phyloP scores from a whole-genome alignment of 1,140 invertebrate species.

The Leucophenga varia region DNA sequence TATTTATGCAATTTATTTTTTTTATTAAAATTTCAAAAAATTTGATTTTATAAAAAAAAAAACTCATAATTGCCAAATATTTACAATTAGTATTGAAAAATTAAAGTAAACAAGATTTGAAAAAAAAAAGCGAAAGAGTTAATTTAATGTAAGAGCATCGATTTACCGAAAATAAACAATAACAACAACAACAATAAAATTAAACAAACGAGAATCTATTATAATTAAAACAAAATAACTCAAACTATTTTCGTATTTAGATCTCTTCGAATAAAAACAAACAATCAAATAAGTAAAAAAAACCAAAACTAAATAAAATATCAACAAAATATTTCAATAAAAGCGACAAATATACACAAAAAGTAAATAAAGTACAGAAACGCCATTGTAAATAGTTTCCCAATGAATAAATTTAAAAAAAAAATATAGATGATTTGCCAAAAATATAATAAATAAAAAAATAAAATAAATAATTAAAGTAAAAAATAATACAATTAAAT shows the following conservation, averaged over 20 bases:
- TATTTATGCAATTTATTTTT: conserved; percentile 29
- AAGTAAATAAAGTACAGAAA: not conserved
- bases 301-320: conserved; percentile 12
- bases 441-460: conserved; percentile 7
- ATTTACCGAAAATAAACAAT: conserved; percentile 41
- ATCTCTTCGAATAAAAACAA: no score
- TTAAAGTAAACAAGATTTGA: conserved; percentile 10
- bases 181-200: no score
- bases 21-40: conserved; percentile 22
- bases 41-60: no score
- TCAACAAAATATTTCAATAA: conserved; percentile 19
- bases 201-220: no score
- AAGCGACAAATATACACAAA: not conserved
- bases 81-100: conserved; percentile 28
- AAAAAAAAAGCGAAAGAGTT: conserved; percentile 15
- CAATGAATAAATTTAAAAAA: conserved; percentile 36
- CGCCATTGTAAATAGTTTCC: conserved; percentile 15
- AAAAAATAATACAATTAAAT: conserved; percentile 14
- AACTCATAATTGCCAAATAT: conserved; percentile 49
- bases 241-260: no score
- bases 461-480: conserved; percentile 22
- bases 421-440: conserved; percentile 12
- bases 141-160: no score
- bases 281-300: conserved; percentile 14
- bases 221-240: no score